Conservation (phyloP, 2,888 invertebrate species). For the Drosophila colorata region DNA sequence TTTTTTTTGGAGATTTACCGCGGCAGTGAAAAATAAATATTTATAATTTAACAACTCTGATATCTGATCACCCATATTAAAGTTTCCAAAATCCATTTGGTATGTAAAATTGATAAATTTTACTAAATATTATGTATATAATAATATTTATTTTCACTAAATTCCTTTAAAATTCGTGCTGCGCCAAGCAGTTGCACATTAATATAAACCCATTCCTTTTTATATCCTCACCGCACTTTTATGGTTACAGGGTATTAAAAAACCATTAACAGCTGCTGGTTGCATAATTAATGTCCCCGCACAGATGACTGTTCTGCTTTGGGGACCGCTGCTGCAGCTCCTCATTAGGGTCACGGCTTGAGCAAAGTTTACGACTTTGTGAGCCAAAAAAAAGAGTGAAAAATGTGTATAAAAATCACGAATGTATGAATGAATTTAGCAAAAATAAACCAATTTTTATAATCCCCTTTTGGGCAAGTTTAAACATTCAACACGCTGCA, state of each 20-base stretch:
- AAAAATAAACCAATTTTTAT: constrained; percentile 55
- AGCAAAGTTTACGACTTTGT: constrained; percentile 36
- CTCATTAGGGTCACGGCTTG: constrained; percentile 53
- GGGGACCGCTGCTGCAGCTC: constrained; percentile 9
- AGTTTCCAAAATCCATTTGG: no score
- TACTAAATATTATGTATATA: no score
- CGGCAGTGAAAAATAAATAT: no score
- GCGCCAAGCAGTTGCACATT: background rate
- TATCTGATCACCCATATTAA: no score
- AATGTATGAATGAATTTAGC: constrained; percentile 23
- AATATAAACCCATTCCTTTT: background rate
- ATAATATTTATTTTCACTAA: no score
- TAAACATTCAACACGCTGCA: constrained; percentile 37
- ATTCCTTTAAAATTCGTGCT: background rate
- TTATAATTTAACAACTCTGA: no score
- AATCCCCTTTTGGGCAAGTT: constrained; percentile 38
- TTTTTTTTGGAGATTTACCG: no score
- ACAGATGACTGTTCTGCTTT: constrained; percentile 2
- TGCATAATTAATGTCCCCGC: constrained; percentile 50
- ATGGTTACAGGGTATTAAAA: constrained; percentile 28
- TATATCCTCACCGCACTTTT: background rate
- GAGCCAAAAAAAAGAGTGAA: constrained; percentile 9
- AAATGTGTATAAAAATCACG: background rate
- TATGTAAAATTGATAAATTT: no score
- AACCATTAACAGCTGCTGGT: constrained; percentile 46